phyloP scores from a whole-genome alignment of 1,140 invertebrate species.

The Drosophila tropicalis region DNA sequence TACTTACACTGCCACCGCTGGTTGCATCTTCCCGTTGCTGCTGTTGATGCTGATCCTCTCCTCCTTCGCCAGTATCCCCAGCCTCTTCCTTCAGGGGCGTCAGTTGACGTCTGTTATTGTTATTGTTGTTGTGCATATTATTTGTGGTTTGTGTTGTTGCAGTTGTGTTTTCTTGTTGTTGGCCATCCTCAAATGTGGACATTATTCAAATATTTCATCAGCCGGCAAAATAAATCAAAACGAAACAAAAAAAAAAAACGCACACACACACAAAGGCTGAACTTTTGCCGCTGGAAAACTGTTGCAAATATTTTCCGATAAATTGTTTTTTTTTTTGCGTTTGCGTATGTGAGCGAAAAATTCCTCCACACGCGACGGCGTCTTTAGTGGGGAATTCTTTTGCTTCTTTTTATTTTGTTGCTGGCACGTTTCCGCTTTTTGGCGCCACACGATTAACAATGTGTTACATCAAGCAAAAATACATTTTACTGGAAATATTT shows the following conservation, averaged over 20 bases:
- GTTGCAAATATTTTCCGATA: constrained; percentile 49
- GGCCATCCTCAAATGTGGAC: constrained; percentile 62
- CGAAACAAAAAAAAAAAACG: constrained; percentile 2
- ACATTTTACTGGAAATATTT: neutral
- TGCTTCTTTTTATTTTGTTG: neutral
- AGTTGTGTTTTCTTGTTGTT: constrained; percentile 14
- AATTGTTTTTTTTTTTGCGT: neutral
- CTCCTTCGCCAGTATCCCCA: constrained; percentile 14
- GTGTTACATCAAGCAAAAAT: constrained; percentile 17
- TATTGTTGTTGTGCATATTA: constrained; percentile 3
- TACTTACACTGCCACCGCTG: constrained; percentile 50
- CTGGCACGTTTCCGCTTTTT: constrained; percentile 5
- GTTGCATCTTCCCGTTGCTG: constrained; percentile 23
- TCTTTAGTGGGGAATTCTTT: constrained; percentile 6
- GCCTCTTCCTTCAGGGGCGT: constrained; percentile 35
- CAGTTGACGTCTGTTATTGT: constrained; percentile 20
- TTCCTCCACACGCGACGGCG: constrained; percentile 55
- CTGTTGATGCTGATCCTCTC: neutral
- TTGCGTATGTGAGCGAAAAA: constrained; percentile 26
- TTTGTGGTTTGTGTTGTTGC: constrained; percentile 20
- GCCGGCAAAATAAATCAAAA: constrained; percentile 52
- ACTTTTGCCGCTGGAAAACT: constrained; percentile 39
- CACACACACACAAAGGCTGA: constrained; percentile 13
- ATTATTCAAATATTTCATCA: constrained; percentile 65
- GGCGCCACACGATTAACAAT: constrained; percentile 1